A percentile compares a stretch with the other conserved stretches of the same genome.
These are phyloP conservation scores for Siphamia tubifer DNA, from an alignment of 2,113 vertebrate genomes.

Conservation along the genomic window DNA sequence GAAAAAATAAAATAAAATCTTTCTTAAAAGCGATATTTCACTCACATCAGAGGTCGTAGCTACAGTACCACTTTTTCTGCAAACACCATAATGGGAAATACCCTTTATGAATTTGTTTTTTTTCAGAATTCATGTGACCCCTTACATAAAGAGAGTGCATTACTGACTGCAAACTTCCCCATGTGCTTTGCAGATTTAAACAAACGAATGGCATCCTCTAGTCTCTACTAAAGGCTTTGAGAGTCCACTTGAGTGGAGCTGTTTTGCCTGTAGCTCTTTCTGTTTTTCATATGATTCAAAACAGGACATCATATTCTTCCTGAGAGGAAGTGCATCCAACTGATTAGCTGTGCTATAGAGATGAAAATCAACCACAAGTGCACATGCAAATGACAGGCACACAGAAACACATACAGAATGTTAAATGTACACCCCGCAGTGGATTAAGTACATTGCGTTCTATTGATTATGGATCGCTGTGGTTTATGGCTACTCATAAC, in stretches of 20 bases:
- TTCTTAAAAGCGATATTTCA: too few species aligned
- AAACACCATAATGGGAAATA: too few species aligned
- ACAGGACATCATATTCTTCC: constrained; percentile 57
- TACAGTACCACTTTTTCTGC: too few species aligned
- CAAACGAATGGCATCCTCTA: background rate
- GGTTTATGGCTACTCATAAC: constrained; percentile 39
- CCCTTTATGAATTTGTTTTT: too few species aligned
- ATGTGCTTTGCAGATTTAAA: background rate
- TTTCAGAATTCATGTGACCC: too few species aligned
- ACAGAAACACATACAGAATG: background rate
- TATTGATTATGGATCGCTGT: constrained; percentile 36
- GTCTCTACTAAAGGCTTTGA: background rate
- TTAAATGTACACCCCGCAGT: background rate
- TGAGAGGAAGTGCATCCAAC: constrained; percentile 48
- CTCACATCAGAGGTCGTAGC: too few species aligned
- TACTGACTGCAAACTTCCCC: background rate
- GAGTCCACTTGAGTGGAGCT: background rate
- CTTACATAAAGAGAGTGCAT: too few species aligned
- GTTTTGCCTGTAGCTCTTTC: constrained; percentile 2
- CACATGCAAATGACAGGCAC: constrained; percentile 1
- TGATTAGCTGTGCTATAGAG: constrained; percentile 50
- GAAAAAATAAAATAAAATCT: too few species aligned
- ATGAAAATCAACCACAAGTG: constrained; percentile 20
- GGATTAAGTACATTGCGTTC: constrained; percentile 28
- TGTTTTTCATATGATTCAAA: constrained; percentile 53